Evolutionary conservation across 1,140 invertebrate genomes (phyloP).

Genomic region (Globodera ellingtonae): DNA sequence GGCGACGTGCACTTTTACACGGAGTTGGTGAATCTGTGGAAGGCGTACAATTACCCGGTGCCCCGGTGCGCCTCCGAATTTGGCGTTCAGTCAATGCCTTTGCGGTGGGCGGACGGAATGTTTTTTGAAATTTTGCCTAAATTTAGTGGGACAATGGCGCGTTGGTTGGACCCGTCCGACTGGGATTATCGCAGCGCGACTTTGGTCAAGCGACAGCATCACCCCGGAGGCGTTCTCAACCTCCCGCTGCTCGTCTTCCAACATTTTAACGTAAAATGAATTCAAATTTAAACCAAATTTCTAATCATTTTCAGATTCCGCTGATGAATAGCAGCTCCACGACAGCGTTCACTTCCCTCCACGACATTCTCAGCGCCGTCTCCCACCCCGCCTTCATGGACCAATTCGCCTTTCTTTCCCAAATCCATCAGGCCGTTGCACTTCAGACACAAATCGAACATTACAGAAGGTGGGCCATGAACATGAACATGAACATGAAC

Average conservation of each 20-base stretch:
- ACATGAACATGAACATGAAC: too few species aligned
- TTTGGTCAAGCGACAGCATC: conserved; percentile 80
- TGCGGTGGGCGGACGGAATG: conserved; percentile 68
- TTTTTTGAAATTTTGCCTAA: neutral
- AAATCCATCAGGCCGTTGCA: conserved; percentile 83
- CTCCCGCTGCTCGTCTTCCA: conserved; percentile 48
- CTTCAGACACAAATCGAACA: conserved; percentile 84
- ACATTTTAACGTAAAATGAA: conserved; percentile 62
- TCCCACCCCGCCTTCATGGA: conserved; percentile 36
- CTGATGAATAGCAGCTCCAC: neutral
- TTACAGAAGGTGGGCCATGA: conserved; percentile 75
- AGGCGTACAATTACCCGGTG: conserved; percentile 75
- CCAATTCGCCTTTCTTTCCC: conserved; percentile 61
- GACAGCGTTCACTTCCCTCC: neutral
- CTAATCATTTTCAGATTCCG: neutral
- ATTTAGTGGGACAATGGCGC: conserved; percentile 47
- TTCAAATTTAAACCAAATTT: neutral
- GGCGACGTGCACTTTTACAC: conserved; percentile 95
- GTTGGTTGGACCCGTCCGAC: conserved; percentile 69
- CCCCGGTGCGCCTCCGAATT: conserved; percentile 91
- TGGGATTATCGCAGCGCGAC: conserved; percentile 72
- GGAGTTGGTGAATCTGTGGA: conserved; percentile 81
- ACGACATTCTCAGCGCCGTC: neutral
- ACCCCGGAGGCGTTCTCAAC: conserved; percentile 73
- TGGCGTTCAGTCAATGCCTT: conserved; percentile 86